Evolutionary conservation across 1,140 invertebrate species (phyloP), one percentile per base, ranked within the genome.

Genomic region (Drosophila teissieri): DNA sequence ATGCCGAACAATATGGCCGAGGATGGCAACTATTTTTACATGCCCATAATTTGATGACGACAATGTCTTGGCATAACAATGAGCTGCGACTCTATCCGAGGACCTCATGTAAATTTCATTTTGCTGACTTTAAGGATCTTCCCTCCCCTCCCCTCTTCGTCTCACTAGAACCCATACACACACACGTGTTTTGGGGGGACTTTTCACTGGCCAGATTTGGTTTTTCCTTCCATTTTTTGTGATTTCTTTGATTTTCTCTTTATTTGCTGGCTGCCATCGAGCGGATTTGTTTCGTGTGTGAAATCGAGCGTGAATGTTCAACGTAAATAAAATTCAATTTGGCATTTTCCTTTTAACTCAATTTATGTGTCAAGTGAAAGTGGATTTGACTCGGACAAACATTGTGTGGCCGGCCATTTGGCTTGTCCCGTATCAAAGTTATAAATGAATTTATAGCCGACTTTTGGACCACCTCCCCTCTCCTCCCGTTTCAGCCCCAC

Each of bases 301-400:
- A 86, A 81, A 81, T 86, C 56, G 82, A 81, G 78, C 67, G 65
- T 53, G 73, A 81, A 86, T 78, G 48, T 70, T 69, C 54, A 72
- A 74, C 64, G 80, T 63, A 84, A 84, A 84, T 82, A 70, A 69
- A 86, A 86, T 86, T 79, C 73, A 82, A 86, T 86, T 86, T 86
- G 78, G 69, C 75, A 86, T 76, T 86, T 81, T 73, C 55, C 64
- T 79, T 78, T 75, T 82, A 86, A 86, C 78, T 86, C 75, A 73
- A 86, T 86, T 86, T 81, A 73, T 81, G 69, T 75, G 61, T 78
- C 56, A 78, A 81, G 74, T 63, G 80, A 85, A 84, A 85, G 73
- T 80, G 67, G 64, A 80, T 80, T 85, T 85, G 81, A 78, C 81
- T 72, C 74, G 74, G 63, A 77, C 81, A 68, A 63, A 79, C 69